Percentiles rank a stretch among this genome's conserved stretches.
Conservation (phyloP, 2,113 vertebrate species). For the Willisornis vidua region DNA sequence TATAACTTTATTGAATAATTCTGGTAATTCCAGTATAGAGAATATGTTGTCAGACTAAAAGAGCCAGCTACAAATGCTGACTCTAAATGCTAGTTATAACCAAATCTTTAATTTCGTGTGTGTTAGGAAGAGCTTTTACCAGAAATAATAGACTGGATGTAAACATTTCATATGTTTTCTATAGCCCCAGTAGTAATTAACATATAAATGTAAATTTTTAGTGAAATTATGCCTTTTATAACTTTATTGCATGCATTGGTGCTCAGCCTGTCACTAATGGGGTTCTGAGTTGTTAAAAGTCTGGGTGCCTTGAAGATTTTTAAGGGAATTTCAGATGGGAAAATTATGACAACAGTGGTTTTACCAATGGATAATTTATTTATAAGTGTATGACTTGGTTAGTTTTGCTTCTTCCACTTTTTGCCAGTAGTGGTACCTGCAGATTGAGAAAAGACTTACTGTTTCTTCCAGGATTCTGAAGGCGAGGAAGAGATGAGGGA, state of each 20-base stretch:
- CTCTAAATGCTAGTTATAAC: not conserved
- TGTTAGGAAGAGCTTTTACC: not conserved
- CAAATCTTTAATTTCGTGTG: not conserved
- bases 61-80: not conserved
- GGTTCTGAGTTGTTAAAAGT: not conserved
- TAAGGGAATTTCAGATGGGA: not conserved
- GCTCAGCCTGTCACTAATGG: not conserved
- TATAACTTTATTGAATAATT: not conserved
- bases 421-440: too few relatives aligned
- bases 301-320: not conserved
- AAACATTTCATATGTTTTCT: not conserved
- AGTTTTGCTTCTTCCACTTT: too few relatives aligned
- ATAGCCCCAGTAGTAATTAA: not conserved
- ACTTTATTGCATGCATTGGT: not conserved
- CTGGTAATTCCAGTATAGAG: not conserved
- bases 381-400: too few relatives aligned
- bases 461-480: too few relatives aligned
- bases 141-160: not conserved
- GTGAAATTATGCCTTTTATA: not conserved
- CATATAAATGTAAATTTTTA: not conserved
- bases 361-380: not conserved
- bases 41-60: not conserved
- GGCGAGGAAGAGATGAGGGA: too few relatives aligned
- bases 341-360: not conserved
- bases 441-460: too few relatives aligned